Evolutionary conservation across 1,140 invertebrate genomes (phyloP).

Genomic region (Carposina sasakii): DNA sequence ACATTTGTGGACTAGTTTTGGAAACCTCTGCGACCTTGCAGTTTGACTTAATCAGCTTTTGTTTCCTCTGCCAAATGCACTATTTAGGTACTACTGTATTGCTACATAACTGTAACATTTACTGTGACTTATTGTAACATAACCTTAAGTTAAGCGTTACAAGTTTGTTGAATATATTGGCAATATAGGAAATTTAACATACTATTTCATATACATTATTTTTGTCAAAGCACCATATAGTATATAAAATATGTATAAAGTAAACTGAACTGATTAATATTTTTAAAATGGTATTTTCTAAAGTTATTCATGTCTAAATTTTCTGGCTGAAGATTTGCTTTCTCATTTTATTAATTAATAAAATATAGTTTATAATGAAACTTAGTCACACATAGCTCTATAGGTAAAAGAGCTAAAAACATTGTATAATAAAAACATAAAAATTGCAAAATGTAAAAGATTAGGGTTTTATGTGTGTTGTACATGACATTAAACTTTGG

Average conservation of each 20-base stretch:
- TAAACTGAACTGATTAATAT: slow-evolving; percentile 39
- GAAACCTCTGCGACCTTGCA: no score
- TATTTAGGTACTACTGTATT: no score
- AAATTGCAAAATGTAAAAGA: slow-evolving; percentile 59
- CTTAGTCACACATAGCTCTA: slow-evolving; percentile 58
- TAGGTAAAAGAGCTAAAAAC: slow-evolving; percentile 50
- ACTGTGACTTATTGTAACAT: no score
- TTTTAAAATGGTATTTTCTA: slow-evolving; percentile 53
- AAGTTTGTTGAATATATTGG: slow-evolving; percentile 22
- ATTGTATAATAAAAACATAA: slow-evolving; percentile 62
- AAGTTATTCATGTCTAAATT: slow-evolving; percentile 55
- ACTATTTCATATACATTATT: slow-evolving; percentile 28
- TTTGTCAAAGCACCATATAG: slow-evolving; percentile 30
- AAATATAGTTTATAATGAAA: slow-evolving; percentile 43
- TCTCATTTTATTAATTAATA: slow-evolving; percentile 38
- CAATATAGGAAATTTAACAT: no score
- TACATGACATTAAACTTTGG: slow-evolving; percentile 59
- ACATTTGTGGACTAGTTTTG: no score
- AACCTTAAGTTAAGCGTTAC: no score
- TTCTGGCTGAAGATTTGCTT: slow-evolving; percentile 41
- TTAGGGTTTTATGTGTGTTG: slow-evolving; percentile 47
- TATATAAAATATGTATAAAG: slow-evolving; percentile 43
- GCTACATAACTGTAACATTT: no score
- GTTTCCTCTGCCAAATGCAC: no score
- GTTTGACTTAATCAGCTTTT: no score